Evolutionary conservation across 1,140 invertebrate genomes (phyloP).

Genomic region (Aphaenogaster rudis): DNA sequence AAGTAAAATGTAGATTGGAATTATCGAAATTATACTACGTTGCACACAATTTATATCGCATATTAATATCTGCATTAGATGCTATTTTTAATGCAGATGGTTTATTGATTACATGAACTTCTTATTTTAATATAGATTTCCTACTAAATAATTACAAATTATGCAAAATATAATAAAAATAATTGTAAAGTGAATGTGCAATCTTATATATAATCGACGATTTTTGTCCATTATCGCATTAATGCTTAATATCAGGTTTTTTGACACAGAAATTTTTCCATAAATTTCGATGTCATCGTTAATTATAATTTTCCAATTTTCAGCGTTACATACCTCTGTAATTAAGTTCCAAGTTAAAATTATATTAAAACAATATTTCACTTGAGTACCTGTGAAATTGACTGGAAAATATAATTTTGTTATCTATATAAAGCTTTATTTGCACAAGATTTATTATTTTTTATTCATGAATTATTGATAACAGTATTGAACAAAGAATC

Average conservation of each 20-base stretch:
- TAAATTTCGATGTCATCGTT: background rate
- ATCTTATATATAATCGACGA: background rate
- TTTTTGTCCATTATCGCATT: background rate
- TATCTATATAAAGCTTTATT: background rate
- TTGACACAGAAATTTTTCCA: background rate
- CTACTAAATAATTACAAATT: conserved; percentile 12
- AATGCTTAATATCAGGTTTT: background rate
- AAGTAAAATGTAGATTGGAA: conserved; percentile 6
- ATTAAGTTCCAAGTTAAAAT: conserved; percentile 18
- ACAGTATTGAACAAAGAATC: background rate
- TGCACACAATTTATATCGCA: background rate
- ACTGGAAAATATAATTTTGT: background rate
- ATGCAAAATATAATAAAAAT: background rate
- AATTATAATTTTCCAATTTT: background rate
- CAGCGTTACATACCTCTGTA: background rate
- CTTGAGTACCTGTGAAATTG: background rate
- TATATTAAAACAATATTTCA: background rate
- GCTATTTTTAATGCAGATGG: background rate
- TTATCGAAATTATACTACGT: background rate
- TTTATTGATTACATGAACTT: background rate
- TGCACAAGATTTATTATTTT: background rate
- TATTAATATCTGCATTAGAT: background rate
- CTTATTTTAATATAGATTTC: background rate
- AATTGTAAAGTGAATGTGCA: background rate
- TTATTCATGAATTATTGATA: background rate